Conservation (phyloP, 2,888 invertebrate genomes). For the Chromoteleia sp. region DNA sequence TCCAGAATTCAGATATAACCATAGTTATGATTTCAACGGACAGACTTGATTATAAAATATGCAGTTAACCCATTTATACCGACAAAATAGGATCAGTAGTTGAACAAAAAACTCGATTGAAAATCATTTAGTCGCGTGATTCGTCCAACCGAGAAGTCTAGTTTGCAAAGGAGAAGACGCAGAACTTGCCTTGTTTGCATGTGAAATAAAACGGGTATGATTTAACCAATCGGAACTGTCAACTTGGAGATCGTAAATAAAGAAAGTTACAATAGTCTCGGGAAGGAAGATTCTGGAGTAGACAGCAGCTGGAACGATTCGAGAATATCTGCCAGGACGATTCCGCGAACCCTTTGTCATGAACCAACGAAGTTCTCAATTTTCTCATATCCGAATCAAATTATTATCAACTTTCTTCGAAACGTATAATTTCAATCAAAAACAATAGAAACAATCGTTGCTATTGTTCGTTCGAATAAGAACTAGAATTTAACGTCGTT, state of each 20-base stretch:
- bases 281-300: conserved; percentile 1
- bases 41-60: background rate
- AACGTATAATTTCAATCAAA: background rate
- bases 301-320: conserved; percentile 3
- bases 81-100: background rate
- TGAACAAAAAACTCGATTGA: background rate
- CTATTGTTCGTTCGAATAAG: too few species aligned
- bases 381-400: background rate
- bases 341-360: conserved; percentile 1
- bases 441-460: too few species aligned
- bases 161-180: background rate
- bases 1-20: too few species aligned
- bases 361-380: background rate
- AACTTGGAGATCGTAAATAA: conserved; percentile 19
- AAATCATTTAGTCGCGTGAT: conserved; percentile 6
- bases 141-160: background rate
- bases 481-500: too few species aligned
- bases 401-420: background rate
- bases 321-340: conserved; percentile 11
- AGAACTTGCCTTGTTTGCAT: conserved; percentile 18
- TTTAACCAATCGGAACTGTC: conserved; percentile 8
- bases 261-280: conserved; percentile 14
- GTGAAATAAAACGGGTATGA: conserved; percentile 1
- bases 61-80: background rate
- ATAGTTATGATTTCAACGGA: too few species aligned